phyloP scores from a whole-genome alignment of 2,113 vertebrate genomes.

The Mastomys coucha region DNA sequence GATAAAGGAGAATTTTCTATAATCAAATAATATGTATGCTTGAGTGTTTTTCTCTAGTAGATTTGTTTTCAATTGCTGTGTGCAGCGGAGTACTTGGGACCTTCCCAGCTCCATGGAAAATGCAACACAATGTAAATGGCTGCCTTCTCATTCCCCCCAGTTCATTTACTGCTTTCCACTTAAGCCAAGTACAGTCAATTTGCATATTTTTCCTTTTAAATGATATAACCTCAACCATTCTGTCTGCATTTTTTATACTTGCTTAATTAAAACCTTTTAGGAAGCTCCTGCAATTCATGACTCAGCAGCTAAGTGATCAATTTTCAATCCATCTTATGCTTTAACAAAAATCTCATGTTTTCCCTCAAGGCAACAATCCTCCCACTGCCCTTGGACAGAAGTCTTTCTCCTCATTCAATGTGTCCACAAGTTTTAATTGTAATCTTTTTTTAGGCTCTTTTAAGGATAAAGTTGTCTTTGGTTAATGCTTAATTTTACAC shows the following conservation, averaged over 20 bases:
- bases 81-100: background rate
- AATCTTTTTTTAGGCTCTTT: constrained; percentile 10
- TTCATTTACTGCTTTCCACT: constrained; percentile 50
- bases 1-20: constrained; percentile 12
- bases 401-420: background rate
- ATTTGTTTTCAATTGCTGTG: constrained; percentile 51
- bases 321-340: constrained; percentile 30
- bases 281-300: constrained; percentile 42
- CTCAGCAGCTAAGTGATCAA: constrained; percentile 52
- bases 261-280: constrained; percentile 61
- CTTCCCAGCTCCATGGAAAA: background rate
- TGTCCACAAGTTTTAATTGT: constrained; percentile 25
- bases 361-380: constrained; percentile 13
- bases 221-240: constrained; percentile 56
- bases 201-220: constrained; percentile 55
- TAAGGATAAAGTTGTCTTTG: background rate
- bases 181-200: constrained; percentile 52
- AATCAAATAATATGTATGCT: constrained; percentile 24
- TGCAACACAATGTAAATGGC: constrained; percentile 43
- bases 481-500: background rate
- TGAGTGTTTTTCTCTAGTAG: constrained; percentile 43
- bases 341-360: background rate
- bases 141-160: constrained; percentile 56
- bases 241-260: constrained; percentile 54
- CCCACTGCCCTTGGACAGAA: background rate